Percentiles rank a stretch among this genome's conserved stretches.
Conservation (phyloP, 92 coral and sea anemone species). For the Paramuricea clavata region DNA sequence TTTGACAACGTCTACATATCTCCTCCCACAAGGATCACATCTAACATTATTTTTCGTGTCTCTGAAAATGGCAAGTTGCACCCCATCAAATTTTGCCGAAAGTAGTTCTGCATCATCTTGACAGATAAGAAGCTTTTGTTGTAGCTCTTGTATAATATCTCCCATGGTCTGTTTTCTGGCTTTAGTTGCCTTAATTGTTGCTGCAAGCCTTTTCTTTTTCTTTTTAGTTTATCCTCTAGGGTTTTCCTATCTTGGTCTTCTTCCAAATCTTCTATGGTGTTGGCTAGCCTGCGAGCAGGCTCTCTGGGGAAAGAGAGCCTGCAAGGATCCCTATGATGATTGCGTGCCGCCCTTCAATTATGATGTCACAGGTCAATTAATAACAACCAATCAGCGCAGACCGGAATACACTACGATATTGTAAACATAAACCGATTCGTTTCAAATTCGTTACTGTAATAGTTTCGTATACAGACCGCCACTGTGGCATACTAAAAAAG, state of each 20-base stretch:
- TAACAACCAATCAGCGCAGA: no score
- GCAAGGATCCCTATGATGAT: no score
- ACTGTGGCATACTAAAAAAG: no score
- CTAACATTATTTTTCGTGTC: background rate
- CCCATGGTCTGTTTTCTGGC: conserved; percentile 19
- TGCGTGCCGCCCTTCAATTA: no score
- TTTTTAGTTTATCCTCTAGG: conserved; percentile 7
- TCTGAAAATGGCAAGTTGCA: conserved; percentile 13
- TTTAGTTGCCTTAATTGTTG: background rate
- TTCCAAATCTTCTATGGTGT: background rate
- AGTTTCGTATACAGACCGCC: no score
- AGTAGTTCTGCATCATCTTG: background rate
- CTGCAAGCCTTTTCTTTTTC: background rate
- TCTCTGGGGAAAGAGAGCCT: no score
- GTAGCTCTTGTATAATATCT: background rate
- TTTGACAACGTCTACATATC: background rate
- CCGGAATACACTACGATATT: no score
- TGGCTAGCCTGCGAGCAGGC: no score
- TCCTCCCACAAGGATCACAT: background rate
- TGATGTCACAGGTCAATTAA: no score
- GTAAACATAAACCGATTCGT: no score
- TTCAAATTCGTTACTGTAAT: no score
- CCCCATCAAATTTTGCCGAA: background rate
- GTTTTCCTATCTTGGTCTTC: background rate
- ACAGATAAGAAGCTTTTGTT: background rate